A percentile compares a stretch with the other conserved stretches of the same genome.
phyloP scores from a whole-genome alignment of 2,888 invertebrate genomes.

The Morpho helenor region DNA sequence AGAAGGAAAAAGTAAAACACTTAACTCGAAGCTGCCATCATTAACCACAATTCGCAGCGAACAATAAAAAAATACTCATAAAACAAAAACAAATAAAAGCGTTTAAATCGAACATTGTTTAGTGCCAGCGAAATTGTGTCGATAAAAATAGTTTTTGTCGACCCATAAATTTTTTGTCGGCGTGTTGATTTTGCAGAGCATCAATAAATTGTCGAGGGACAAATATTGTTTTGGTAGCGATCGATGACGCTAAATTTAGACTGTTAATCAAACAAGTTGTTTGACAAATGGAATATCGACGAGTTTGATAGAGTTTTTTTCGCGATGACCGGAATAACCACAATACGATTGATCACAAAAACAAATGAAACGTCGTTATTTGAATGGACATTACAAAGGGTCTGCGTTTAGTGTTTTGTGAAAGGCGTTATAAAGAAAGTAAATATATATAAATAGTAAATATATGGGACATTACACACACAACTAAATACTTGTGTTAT shows the following conservation, averaged over 20 bases:
- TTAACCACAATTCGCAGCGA: neutral
- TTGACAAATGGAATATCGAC: too few relatives aligned
- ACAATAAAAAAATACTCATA: conserved; percentile 8
- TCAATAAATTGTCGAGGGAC: conserved; percentile 29
- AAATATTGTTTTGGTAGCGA: conserved; percentile 25
- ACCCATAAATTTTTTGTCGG: conserved; percentile 33
- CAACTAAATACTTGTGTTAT: too few relatives aligned
- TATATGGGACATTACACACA: too few relatives aligned
- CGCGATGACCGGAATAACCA: too few relatives aligned
- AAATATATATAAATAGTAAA: too few relatives aligned
- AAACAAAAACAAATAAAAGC: conserved; percentile 14
- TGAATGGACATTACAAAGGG: too few relatives aligned
- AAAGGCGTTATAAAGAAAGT: too few relatives aligned
- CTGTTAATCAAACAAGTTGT: neutral
- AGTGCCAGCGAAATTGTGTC: conserved; percentile 21
- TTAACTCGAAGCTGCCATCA: neutral
- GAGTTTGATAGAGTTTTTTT: too few relatives aligned
- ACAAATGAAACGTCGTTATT: too few relatives aligned
- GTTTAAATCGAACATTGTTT: conserved; percentile 24
- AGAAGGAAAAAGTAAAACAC: neutral
- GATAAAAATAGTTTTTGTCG: conserved; percentile 31
- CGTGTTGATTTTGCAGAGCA: conserved; percentile 31
- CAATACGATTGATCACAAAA: too few relatives aligned
- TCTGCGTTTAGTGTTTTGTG: too few relatives aligned
- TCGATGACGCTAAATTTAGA: conserved; percentile 9